These are phyloP conservation scores for Aegotheles bennettii DNA, from an alignment of 2,113 vertebrate genomes.

Conservation along the genomic window DNA sequence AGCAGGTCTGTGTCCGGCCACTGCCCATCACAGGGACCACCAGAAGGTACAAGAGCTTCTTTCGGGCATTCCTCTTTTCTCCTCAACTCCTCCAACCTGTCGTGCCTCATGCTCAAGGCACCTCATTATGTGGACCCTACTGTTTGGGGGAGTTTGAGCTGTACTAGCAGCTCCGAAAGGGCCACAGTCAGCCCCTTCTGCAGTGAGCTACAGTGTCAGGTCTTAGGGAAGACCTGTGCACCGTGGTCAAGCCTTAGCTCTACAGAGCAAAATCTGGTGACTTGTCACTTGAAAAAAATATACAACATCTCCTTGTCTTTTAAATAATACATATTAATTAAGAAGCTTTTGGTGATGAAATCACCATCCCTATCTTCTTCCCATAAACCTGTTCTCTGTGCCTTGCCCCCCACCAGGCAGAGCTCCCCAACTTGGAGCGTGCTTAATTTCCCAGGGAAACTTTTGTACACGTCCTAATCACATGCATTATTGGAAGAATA, in stretches of 20 bases:
- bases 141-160: background rate
- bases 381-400: background rate
- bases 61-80: background rate
- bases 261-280: background rate
- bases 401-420: background rate
- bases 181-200: background rate
- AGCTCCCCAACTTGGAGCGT: background rate
- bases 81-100: background rate
- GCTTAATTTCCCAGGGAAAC: background rate
- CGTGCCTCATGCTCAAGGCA: background rate
- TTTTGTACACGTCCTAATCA: background rate
- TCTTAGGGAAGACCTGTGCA: rapidly evolving
- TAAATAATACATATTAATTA: background rate
- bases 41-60: background rate
- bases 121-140: background rate
- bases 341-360: background rate
- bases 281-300: background rate
- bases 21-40: background rate
- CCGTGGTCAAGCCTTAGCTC: background rate
- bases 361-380: background rate
- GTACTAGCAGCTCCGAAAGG: background rate
- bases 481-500: background rate
- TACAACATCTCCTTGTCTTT: background rate
- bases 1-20: background rate
- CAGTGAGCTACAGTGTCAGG: background rate